Evolutionary conservation across 2,797 vertebrate species (phyloP).

Genomic region (Tokudaia muenninki): DNA sequence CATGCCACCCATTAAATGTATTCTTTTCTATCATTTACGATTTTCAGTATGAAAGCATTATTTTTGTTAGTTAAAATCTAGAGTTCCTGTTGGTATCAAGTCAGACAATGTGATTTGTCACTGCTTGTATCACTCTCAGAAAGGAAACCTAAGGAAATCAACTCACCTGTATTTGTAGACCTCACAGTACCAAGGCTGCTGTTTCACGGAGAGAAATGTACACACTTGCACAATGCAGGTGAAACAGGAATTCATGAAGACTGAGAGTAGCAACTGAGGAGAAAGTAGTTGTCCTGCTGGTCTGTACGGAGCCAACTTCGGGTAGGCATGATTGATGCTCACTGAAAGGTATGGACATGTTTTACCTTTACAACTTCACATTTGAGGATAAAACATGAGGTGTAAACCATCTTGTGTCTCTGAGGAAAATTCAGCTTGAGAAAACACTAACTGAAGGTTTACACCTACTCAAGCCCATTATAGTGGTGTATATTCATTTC

Average conservation of each 20-base stretch:
- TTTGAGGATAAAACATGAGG: slow-evolving; percentile 6
- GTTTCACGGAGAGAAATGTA: slow-evolving; percentile 85
- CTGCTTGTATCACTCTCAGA: not conserved
- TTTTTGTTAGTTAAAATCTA: slow-evolving; percentile 3
- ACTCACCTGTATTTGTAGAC: slow-evolving; percentile 80
- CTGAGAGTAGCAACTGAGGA: slow-evolving; percentile 86
- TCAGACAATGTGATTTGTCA: not conserved
- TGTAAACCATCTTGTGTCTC: not conserved
- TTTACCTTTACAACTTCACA: not conserved
- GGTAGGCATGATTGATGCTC: slow-evolving; percentile 86
- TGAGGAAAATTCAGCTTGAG: not conserved
- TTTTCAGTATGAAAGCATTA: not conserved
- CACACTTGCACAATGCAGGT: slow-evolving; percentile 76
- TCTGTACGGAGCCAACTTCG: slow-evolving; percentile 86
- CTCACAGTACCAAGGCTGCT: slow-evolving; percentile 87
- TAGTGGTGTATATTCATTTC: not conserved
- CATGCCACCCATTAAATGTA: not conserved
- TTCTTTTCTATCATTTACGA: not conserved
- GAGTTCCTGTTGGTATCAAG: not conserved
- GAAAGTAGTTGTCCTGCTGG: slow-evolving; percentile 87
- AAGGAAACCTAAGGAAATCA: not conserved
- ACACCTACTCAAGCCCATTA: not conserved
- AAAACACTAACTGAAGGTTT: not conserved
- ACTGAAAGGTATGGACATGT: slow-evolving; percentile 79
- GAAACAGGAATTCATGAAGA: slow-evolving; percentile 83